Evolutionary conservation across 2,797 vertebrate species (phyloP).

Genomic region (Florisuga fusca): DNA sequence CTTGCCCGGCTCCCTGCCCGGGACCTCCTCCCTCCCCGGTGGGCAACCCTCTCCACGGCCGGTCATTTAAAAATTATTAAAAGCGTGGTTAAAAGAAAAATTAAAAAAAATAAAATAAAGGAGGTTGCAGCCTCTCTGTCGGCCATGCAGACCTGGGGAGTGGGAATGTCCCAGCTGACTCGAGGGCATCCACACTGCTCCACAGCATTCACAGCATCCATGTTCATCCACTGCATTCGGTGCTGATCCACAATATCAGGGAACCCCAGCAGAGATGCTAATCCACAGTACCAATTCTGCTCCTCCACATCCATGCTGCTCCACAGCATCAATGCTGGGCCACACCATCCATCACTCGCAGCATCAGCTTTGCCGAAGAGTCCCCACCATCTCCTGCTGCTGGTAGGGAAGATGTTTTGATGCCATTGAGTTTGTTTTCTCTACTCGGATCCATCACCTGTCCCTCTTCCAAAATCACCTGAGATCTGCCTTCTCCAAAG

Average conservation of each 20-base stretch:
- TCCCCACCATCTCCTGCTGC: neutral
- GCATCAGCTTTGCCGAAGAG: neutral
- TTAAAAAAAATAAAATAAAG: no score
- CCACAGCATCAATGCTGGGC: accelerated
- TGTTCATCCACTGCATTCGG: no score
- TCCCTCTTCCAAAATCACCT: neutral
- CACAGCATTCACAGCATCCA: neutral
- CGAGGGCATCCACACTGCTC: neutral
- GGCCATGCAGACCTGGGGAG: accelerated
- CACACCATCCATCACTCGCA: neutral
- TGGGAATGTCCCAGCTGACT: neutral
- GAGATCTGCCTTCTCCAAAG: neutral
- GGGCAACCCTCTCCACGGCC: neutral
- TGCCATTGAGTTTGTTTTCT: neutral
- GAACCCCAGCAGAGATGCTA: no score
- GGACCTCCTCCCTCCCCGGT: neutral
- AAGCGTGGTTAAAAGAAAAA: no score
- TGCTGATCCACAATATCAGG: neutral
- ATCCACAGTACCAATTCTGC: neutral
- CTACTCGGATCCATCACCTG: neutral
- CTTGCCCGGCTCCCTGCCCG: neutral
- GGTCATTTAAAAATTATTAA: no score
- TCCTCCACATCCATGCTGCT: neutral
- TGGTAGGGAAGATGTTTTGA: neutral
- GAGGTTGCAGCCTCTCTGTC: neutral